Evolutionary conservation across 2,797 vertebrate genomes (phyloP).

Genomic region (Pseudocheirus occidentalis): DNA sequence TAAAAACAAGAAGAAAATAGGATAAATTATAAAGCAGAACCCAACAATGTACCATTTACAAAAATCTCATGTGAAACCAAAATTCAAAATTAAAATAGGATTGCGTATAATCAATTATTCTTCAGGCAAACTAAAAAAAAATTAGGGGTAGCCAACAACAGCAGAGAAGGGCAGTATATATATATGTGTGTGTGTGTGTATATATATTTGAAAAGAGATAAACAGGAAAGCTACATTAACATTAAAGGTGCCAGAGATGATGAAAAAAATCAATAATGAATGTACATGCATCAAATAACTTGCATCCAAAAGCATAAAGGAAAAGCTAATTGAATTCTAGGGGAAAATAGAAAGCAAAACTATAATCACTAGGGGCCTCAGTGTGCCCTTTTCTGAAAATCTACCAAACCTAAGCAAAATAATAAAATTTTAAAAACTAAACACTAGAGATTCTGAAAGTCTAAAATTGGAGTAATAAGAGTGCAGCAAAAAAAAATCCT

Average conservation of each 20-base stretch:
- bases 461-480: background rate
- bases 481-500: background rate
- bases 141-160: background rate
- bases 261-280: background rate
- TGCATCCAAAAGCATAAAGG: background rate
- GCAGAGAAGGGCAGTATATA: no score
- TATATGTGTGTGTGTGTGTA: no score
- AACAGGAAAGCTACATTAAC: background rate
- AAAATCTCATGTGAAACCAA: background rate
- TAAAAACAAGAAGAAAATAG: background rate
- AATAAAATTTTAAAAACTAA: background rate
- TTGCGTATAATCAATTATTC: background rate
- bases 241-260: background rate
- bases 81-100: background rate
- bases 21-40: background rate
- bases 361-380: background rate
- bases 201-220: background rate
- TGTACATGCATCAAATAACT: background rate
- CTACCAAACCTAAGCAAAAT: background rate
- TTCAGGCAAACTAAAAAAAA: background rate
- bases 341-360: background rate
- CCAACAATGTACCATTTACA: background rate
- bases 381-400: background rate
- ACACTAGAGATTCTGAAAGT: background rate
- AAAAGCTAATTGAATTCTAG: background rate